Evolutionary conservation across 2,888 invertebrate genomes (phyloP), one percentile per base, ranked within the genome.

Genomic region (Campaea margaritaria): DNA sequence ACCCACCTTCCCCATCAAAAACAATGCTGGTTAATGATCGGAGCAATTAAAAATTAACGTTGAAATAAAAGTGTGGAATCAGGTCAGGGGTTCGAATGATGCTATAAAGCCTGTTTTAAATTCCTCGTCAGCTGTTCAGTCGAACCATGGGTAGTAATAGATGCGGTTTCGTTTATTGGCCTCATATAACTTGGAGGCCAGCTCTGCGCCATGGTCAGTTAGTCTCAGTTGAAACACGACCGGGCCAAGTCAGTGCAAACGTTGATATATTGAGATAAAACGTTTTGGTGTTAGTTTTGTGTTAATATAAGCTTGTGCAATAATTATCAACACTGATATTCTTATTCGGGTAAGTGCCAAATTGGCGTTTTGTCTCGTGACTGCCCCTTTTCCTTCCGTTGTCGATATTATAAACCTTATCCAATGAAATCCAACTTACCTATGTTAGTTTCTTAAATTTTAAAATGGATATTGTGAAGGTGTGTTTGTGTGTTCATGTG

Each of bases 91-190:
- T 79, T 76, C 69, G 74, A 79, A 79, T 79, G 79, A 77, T 76
- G 82, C 76, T 81, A 90, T 91, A 91, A 91, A 91, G 79, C 79
- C 79, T 80, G 85, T 88, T 89, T 86, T 79, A 85, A 89, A 86
- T 81, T 83, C 81, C 74, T 79, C 85, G 82, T 88, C 91, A 90
- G 90, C 91, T 90, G 91, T 41, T 59, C 44, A 15, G 70, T 70
- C 74, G 73, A 75, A 71, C 79, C 74, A 73, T 67, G 58, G 55
- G 38, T 59, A 81, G 89, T 88, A 89, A 89, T 91, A 92, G 92
- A 91, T 87, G 90, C 84, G 88, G 90, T 89, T 85, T 80, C 78
- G 87, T 91, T 92, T 92, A 92, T 91, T 87, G 86, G 83, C 81
- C 82, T 86, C 91, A 89, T 92, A 92, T 91, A 92, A 91, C 89